These are phyloP conservation scores for Drepanosiphum platanoidis DNA, from an alignment of 2,888 invertebrate species.

Conservation along the genomic window DNA sequence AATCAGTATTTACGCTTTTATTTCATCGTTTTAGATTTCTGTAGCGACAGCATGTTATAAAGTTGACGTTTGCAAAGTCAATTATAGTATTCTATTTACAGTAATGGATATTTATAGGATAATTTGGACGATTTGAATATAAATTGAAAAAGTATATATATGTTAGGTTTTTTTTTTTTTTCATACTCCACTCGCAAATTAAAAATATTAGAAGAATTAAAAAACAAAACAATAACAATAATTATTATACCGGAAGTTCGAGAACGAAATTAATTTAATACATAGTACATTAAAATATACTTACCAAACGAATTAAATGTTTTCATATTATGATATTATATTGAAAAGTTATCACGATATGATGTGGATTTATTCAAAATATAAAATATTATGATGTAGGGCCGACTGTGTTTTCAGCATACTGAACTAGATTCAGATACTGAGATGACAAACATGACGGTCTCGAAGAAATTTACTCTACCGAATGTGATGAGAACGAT, in stretches of 20 bases:
- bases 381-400: no score
- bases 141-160: background rate
- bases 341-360: no score
- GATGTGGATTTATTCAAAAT: no score
- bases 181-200: background rate
- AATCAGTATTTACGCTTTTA: conserved; percentile 56
- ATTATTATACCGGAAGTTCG: background rate
- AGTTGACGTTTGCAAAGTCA: conserved; percentile 48
- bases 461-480: no score
- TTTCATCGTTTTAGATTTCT: conserved; percentile 40
- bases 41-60: conserved; percentile 23
- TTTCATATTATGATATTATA: no score
- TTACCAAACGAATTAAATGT: no score
- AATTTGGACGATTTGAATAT: background rate
- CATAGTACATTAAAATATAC: no score
- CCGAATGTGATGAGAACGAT: no score
- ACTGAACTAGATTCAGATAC: no score
- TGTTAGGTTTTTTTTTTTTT: background rate
- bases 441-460: no score
- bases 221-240: background rate
- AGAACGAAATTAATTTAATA: background rate
- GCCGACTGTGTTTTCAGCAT: no score
- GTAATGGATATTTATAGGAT: background rate
- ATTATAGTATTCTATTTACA: background rate
- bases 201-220: background rate